Evolutionary conservation across 2,113 vertebrate species (phyloP).

Genomic region (Candoia aspera): DNA sequence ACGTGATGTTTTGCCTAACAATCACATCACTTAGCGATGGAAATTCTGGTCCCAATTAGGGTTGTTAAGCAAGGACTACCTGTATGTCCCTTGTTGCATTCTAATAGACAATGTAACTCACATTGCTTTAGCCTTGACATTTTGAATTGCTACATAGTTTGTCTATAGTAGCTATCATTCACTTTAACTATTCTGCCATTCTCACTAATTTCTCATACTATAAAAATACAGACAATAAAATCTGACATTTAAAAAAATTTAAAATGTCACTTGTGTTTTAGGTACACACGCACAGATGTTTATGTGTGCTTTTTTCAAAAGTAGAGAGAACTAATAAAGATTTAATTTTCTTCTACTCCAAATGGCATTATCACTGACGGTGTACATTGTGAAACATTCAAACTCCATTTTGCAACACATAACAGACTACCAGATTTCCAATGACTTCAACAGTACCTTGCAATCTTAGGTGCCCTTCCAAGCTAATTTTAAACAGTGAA

Average conservation of each 20-base stretch:
- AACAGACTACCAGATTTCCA: not conserved
- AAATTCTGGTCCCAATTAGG: not conserved
- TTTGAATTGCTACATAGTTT: not conserved
- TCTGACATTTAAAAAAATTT: not conserved
- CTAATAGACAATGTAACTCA: not conserved
- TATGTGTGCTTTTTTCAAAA: not conserved
- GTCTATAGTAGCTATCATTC: not conserved
- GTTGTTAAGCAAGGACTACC: not conserved
- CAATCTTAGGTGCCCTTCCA: not conserved
- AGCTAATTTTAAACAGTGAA: not conserved
- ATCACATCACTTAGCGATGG: not conserved
- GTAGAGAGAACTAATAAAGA: not conserved
- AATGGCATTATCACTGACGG: not conserved
- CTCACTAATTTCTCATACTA: not conserved
- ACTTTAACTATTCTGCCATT: not conserved
- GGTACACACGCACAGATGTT: not conserved
- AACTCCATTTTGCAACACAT: not conserved
- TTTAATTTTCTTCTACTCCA: not conserved
- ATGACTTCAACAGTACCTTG: not conserved
- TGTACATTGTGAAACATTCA: not conserved
- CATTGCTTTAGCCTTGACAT: not conserved
- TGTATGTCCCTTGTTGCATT: not conserved
- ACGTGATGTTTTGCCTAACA: not conserved
- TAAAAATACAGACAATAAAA: not conserved
- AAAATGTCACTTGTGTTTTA: not conserved